These are phyloP conservation scores for Lepilemur ruficaudatus DNA, from an alignment of 2,797 vertebrate genomes.

Conservation along the genomic window DNA sequence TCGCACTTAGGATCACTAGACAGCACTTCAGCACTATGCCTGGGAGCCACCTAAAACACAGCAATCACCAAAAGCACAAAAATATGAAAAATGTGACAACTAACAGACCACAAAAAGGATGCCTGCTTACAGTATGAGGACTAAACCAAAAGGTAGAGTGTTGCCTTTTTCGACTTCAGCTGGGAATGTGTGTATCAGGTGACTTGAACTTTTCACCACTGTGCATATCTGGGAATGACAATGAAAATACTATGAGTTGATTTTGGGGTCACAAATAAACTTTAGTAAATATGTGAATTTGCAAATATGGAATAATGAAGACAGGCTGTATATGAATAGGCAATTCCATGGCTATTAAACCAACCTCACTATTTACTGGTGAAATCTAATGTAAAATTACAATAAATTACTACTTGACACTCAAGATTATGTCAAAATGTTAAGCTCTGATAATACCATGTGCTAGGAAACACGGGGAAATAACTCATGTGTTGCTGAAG, in stretches of 20 bases:
- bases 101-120: background rate
- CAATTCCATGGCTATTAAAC: background rate
- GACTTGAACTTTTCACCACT: background rate
- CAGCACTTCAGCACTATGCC: background rate
- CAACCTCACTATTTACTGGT: background rate
- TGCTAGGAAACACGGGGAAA: background rate
- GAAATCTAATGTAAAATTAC: background rate
- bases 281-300: background rate
- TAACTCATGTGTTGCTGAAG: background rate
- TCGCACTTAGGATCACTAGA: background rate
- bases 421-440: background rate
- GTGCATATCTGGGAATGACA: background rate
- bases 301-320: background rate
- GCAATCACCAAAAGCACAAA: background rate
- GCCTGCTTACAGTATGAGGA: accelerated
- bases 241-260: background rate
- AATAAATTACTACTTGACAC: background rate
- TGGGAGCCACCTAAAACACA: background rate
- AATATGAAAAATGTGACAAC: background rate
- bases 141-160: background rate
- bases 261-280: background rate
- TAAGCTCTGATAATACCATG: background rate
- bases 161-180: accelerated
- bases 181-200: background rate
- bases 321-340: background rate